Conservation (phyloP, 2,113 vertebrate genomes). For the Theristicus caerulescens region DNA sequence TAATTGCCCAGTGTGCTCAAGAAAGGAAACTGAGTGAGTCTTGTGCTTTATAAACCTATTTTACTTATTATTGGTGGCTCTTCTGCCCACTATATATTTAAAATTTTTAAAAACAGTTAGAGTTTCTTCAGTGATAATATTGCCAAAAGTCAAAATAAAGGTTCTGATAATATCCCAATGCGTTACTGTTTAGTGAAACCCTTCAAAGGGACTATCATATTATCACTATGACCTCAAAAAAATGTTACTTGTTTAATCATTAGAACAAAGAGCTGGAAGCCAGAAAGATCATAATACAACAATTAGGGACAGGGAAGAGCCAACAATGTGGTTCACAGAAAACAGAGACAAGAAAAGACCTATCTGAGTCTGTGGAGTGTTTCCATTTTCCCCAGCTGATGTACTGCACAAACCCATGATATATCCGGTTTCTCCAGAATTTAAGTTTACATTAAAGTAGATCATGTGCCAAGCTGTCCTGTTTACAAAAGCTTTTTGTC, state of each 20-base stretch:
- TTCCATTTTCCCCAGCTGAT: neutral
- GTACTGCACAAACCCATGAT: neutral
- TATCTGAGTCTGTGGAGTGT: neutral
- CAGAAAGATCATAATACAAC: conserved; percentile 6
- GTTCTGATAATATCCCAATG: neutral
- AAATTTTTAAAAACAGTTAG: neutral
- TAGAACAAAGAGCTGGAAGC: conserved; percentile 16
- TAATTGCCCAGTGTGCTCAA: neutral
- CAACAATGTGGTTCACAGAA: neutral
- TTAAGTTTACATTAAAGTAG: neutral
- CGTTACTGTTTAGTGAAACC: neutral
- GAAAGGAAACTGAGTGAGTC: neutral
- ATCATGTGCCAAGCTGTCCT: neutral
- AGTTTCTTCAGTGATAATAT: neutral
- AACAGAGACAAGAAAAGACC: neutral
- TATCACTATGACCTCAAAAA: conserved; percentile 28
- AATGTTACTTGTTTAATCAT: conserved; percentile 29
- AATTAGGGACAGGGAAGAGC: neutral
- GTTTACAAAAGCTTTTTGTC: neutral
- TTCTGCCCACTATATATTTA: neutral
- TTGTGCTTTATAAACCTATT: neutral
- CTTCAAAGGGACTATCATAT: conserved; percentile 44
- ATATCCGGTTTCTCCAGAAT: neutral
- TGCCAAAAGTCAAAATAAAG: neutral
- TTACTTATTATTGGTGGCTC: neutral